These are phyloP conservation scores for Hydrotaea cyrtoneurina DNA, from an alignment of 2,888 invertebrate genomes.

Conservation along the genomic window DNA sequence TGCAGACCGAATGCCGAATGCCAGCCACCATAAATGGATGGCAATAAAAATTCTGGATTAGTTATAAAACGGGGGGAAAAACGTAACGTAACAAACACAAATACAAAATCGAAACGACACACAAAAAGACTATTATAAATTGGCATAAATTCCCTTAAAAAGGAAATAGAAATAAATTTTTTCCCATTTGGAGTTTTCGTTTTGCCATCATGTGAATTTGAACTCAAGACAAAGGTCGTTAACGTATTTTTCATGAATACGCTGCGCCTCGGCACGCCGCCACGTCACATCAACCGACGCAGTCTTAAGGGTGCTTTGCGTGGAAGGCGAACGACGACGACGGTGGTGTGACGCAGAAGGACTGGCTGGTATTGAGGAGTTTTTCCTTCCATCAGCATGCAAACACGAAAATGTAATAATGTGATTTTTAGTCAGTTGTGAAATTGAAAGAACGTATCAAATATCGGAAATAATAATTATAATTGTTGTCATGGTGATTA, in stretches of 20 bases:
- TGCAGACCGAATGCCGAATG: constrained; percentile 3
- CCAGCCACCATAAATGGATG: constrained; percentile 59
- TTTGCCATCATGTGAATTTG: constrained; percentile 28
- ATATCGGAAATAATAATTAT: constrained; percentile 63
- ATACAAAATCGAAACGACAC: not conserved
- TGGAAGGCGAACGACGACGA: not conserved
- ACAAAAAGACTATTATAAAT: constrained; percentile 71
- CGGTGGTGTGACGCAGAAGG: not conserved
- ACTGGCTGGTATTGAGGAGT: not conserved
- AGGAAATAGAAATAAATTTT: constrained; percentile 62
- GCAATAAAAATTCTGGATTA: constrained; percentile 65
- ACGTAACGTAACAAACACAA: too few relatives aligned
- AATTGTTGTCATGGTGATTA: constrained; percentile 64
- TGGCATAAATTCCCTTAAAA: constrained; percentile 73
- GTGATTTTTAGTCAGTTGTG: constrained; percentile 14
- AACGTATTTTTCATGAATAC: constrained; percentile 62
- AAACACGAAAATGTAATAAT: constrained; percentile 11
- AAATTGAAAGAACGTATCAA: constrained; percentile 49
- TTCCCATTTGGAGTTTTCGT: constrained; percentile 15
- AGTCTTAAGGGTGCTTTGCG: constrained; percentile 29
- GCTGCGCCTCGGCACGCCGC: too few relatives aligned
- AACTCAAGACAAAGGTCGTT: constrained; percentile 59
- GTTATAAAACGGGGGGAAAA: constrained; percentile 15
- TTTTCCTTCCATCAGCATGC: constrained; percentile 19
- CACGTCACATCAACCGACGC: too few relatives aligned